These are phyloP conservation scores for Hemiscyllium ocellatum DNA, from an alignment of 2,113 vertebrate genomes.

Conservation along the genomic window DNA sequence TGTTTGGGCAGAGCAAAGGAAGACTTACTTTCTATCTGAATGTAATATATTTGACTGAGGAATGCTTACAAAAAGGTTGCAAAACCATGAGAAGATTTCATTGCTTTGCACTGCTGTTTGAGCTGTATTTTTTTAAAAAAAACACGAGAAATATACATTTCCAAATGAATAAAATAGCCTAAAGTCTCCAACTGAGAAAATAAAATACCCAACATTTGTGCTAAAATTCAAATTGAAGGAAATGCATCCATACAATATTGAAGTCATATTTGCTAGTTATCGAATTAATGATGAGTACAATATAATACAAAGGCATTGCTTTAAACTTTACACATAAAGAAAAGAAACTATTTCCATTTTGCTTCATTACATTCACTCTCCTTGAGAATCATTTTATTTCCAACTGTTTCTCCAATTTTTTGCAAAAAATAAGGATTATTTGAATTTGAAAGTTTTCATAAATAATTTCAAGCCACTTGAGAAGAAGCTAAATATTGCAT, in stretches of 20 bases:
- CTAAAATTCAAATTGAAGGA: not conserved
- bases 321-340: not conserved
- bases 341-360: not conserved
- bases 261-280: not conserved
- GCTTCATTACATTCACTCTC: not conserved
- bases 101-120: not conserved
- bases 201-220: not conserved
- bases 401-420: not conserved
- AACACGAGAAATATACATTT: not conserved
- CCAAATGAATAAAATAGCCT: not conserved
- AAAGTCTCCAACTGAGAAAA: not conserved
- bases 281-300: not conserved
- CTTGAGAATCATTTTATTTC: not conserved
- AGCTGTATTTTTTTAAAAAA: not conserved
- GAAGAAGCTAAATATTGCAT: not conserved
- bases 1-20: not conserved
- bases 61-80: not conserved
- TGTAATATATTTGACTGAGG: not conserved
- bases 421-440: not conserved
- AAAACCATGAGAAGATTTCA: not conserved
- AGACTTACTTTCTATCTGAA: not conserved
- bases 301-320: not conserved
- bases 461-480: not conserved
- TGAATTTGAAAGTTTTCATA: not conserved
- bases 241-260: not conserved